phyloP scores from a whole-genome alignment of 1,140 invertebrate genomes.

The Nylanderia fulva region DNA sequence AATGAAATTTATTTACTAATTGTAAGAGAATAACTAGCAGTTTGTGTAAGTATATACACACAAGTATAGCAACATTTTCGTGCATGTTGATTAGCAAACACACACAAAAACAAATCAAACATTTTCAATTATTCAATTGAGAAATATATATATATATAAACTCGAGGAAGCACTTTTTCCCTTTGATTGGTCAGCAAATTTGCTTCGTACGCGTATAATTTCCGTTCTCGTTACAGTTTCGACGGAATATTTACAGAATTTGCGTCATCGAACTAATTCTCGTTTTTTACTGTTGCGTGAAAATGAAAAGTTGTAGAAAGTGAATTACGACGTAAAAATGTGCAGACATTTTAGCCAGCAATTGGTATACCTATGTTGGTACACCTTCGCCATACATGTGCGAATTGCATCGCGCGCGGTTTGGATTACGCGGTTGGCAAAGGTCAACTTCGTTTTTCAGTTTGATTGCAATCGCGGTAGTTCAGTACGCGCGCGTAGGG shows the following conservation, averaged over 20 bases:
- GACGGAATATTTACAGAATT: background rate
- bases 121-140: background rate
- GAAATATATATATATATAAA: background rate
- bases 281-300: background rate
- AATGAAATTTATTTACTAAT: too few species aligned
- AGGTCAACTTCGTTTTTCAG: conserved; percentile 55
- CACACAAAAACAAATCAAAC: background rate
- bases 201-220: conserved; percentile 1
- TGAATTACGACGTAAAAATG: background rate
- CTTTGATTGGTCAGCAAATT: conserved; percentile 18
- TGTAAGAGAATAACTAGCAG: too few species aligned
- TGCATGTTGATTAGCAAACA: too few species aligned
- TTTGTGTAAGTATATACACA: too few species aligned
- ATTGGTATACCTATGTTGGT: conserved; percentile 16
- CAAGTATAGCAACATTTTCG: too few species aligned
- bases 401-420: conserved; percentile 14
- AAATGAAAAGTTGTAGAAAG: background rate
- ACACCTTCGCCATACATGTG: background rate
- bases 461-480: conserved; percentile 52
- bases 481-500: background rate
- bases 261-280: background rate
- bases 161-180: background rate
- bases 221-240: conserved; percentile 2
- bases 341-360: background rate
- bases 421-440: conserved; percentile 41